Percentiles rank a stretch among this genome's conserved stretches.
Evolutionary conservation across 2,888 invertebrate genomes (phyloP).

Genomic region (Chouioia cunea): DNA sequence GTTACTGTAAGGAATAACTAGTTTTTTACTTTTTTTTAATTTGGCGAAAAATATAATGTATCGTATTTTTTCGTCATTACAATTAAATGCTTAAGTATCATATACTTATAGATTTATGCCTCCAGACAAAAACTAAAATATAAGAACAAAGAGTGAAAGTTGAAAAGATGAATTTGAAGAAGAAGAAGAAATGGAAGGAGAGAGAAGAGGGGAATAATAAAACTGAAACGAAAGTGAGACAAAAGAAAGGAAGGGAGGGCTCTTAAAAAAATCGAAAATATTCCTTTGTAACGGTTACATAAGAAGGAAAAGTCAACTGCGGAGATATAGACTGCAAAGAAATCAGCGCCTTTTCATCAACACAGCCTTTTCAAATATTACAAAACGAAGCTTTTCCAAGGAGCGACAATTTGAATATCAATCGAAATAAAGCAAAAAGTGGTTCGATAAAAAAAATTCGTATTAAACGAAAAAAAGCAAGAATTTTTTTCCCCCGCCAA

Average conservation of each 20-base stretch:
- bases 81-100: too few species aligned
- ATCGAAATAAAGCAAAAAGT: neutral
- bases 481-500: neutral
- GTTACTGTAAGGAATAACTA: too few species aligned
- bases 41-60: too few species aligned
- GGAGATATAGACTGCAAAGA: neutral
- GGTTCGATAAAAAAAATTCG: neutral
- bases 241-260: neutral
- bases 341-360: slow-evolving; percentile 4
- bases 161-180: neutral
- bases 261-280: slow-evolving; percentile 20
- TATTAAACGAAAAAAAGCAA: neutral
- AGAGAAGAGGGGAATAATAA: neutral
- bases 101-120: too few species aligned
- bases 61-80: too few species aligned
- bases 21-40: too few species aligned
- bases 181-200: neutral
- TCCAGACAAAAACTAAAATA: too few species aligned
- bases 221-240: slow-evolving; percentile 2
- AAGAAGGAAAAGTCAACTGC: slow-evolving; percentile 21
- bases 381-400: too few species aligned
- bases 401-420: too few species aligned
- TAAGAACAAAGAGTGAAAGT: too few species aligned
- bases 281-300: neutral
- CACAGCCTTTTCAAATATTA: too few species aligned